Evolutionary conservation across 2,888 invertebrate genomes (phyloP).

Genomic region (Drosophila helvetica): DNA sequence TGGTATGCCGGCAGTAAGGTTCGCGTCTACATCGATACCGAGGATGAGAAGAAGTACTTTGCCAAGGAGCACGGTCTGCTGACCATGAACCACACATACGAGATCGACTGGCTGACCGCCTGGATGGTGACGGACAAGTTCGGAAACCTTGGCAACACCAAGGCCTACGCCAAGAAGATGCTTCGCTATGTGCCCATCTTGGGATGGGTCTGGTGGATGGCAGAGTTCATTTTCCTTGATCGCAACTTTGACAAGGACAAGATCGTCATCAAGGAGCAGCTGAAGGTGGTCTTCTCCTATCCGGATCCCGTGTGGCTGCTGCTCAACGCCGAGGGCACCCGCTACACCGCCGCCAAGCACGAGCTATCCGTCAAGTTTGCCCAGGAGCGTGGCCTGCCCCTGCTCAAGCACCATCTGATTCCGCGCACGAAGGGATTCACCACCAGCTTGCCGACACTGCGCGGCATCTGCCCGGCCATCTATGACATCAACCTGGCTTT

Average conservation of each 20-base stretch:
- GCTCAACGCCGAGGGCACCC: conserved; percentile 96
- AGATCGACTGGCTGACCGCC: conserved; percentile 97
- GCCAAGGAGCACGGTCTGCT: conserved; percentile 95
- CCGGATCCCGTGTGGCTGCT: conserved; percentile 95
- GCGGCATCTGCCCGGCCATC: conserved; percentile 91
- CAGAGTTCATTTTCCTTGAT: conserved; percentile 96
- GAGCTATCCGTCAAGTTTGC: conserved; percentile 94
- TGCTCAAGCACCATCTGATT: conserved; percentile 94
- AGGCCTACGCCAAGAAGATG: conserved; percentile 97
- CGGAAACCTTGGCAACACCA: conserved; percentile 94
- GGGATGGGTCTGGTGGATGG: conserved; percentile 98
- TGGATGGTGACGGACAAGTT: conserved; percentile 95
- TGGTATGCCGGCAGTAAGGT: conserved; percentile 95
- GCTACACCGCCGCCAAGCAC: conserved; percentile 94
- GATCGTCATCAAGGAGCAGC: conserved; percentile 91
- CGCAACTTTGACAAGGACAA: conserved; percentile 96
- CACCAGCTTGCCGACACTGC: conserved; percentile 92
- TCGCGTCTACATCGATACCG: conserved; percentile 90
- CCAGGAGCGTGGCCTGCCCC: conserved; percentile 91
- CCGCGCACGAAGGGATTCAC: conserved; percentile 97
- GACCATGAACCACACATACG: conserved; percentile 97
- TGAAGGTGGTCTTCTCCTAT: conserved; percentile 92
- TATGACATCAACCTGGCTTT: conserved; percentile 93
- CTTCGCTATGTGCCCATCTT: conserved; percentile 95
- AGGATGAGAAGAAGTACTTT: conserved; percentile 90